A percentile compares a stretch with the other conserved stretches of the same genome.
phyloP scores from a whole-genome alignment of 1,140 invertebrate genomes.

The Drosophila pachea region DNA sequence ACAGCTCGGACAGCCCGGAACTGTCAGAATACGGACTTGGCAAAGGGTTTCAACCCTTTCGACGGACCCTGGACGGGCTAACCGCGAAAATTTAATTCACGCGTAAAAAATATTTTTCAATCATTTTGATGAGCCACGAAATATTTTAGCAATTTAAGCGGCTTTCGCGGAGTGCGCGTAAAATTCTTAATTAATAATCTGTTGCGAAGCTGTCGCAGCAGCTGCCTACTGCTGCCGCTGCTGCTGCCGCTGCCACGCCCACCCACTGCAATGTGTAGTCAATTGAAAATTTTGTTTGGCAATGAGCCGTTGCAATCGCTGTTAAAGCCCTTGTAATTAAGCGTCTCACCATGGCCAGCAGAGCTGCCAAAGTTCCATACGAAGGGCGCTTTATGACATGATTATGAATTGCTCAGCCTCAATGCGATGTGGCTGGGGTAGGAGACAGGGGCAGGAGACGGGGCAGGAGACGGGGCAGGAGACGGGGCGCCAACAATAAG shows the following conservation, averaged over 20 bases:
- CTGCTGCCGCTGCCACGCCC: neutral
- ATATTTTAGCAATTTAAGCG: constrained; percentile 74
- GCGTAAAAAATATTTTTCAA: constrained; percentile 73
- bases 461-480: too few relatives aligned
- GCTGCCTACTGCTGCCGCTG: neutral
- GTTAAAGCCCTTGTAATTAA: constrained; percentile 76
- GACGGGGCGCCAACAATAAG: too few relatives aligned
- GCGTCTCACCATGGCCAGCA: constrained; percentile 53
- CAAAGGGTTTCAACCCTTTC: constrained; percentile 53
- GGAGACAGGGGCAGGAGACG: too few relatives aligned
- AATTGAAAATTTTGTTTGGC: constrained; percentile 76
- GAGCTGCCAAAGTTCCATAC: constrained; percentile 1
- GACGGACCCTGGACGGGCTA: constrained; percentile 8
- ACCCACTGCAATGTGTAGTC: constrained; percentile 53
- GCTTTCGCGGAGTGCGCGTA: constrained; percentile 58
- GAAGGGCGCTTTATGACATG: constrained; percentile 65
- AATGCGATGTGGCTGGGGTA: constrained; percentile 4
- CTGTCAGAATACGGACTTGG: too few relatives aligned
- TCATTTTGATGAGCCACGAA: constrained; percentile 74
- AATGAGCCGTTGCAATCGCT: constrained; percentile 74
- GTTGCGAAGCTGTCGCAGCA: constrained; percentile 45
- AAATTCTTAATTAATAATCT: constrained; percentile 77
- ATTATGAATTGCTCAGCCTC: constrained; percentile 69
- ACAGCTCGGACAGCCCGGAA: constrained; percentile 26
- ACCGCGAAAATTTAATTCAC: constrained; percentile 74